Conservation (phyloP, 1,140 invertebrate genomes). For the Thaumatotibia leucotreta region DNA sequence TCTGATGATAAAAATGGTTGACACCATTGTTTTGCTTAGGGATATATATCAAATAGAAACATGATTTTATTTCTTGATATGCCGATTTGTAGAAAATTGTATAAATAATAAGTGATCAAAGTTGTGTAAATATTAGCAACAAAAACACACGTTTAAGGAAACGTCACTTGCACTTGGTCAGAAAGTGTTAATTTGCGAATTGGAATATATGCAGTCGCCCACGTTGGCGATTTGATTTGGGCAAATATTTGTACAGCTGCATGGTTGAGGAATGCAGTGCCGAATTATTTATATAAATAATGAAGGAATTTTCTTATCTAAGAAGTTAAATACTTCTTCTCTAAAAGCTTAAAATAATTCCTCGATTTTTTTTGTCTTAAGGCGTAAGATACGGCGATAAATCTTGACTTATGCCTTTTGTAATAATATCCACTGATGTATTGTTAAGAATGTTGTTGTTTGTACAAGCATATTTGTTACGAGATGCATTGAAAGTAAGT, state of each 20-base stretch:
- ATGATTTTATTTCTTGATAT: too few species aligned
- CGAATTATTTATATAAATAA: too few species aligned
- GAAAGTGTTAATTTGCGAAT: conserved; percentile 11
- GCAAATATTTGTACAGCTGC: conserved; percentile 5
- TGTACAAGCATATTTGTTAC: too few species aligned
- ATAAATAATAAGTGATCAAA: background rate
- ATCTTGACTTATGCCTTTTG: too few species aligned
- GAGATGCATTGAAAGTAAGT: too few species aligned
- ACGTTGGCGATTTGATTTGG: background rate
- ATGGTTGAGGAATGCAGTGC: background rate
- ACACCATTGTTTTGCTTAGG: background rate
- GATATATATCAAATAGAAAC: background rate
- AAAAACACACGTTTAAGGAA: conserved; percentile 5
- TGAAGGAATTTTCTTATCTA: too few species aligned
- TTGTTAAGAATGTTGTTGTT: too few species aligned
- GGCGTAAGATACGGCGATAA: too few species aligned
- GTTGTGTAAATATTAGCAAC: background rate
- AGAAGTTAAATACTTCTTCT: too few species aligned
- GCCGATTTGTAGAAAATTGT: background rate
- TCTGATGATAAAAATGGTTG: background rate
- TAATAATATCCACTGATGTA: too few species aligned
- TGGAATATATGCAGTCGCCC: conserved; percentile 4
- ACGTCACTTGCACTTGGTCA: background rate
- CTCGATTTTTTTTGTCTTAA: too few species aligned
- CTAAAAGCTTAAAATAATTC: too few species aligned